Evolutionary conservation across 2,797 vertebrate species (phyloP).

Genomic region (Cyprinella venusta): DNA sequence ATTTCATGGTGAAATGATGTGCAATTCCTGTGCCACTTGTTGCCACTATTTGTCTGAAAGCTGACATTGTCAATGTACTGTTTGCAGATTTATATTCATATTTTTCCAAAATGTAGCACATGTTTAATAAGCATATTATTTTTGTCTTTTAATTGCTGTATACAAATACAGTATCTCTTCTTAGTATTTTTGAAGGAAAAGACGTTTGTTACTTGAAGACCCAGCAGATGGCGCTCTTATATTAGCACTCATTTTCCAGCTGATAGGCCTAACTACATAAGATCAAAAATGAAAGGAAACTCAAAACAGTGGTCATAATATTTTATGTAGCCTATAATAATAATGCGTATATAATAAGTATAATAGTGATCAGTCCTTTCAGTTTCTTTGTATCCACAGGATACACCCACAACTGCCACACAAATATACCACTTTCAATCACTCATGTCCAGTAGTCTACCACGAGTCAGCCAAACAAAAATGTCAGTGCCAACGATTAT

Average conservation of each 20-base stretch:
- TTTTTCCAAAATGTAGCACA: not conserved
- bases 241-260: not conserved
- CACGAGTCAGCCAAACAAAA: not conserved
- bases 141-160: not conserved
- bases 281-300: not conserved
- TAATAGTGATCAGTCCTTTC: not conserved
- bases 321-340: not conserved
- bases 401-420: not conserved
- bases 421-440: not conserved
- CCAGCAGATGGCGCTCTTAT: conserved; percentile 42
- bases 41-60: too few species aligned
- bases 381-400: not conserved
- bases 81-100: too few species aligned
- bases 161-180: not conserved
- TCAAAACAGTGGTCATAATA: not conserved
- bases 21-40: not conserved
- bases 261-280: too few species aligned
- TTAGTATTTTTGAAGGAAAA: not conserved
- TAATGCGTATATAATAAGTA: not conserved
- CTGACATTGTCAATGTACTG: too few species aligned
- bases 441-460: not conserved
- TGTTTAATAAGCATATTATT: too few species aligned
- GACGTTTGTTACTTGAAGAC: not conserved
- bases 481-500: not conserved
- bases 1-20: too few species aligned